Conservation (phyloP, 2,797 vertebrate genomes). For the Chrysocyon brachyurus region DNA sequence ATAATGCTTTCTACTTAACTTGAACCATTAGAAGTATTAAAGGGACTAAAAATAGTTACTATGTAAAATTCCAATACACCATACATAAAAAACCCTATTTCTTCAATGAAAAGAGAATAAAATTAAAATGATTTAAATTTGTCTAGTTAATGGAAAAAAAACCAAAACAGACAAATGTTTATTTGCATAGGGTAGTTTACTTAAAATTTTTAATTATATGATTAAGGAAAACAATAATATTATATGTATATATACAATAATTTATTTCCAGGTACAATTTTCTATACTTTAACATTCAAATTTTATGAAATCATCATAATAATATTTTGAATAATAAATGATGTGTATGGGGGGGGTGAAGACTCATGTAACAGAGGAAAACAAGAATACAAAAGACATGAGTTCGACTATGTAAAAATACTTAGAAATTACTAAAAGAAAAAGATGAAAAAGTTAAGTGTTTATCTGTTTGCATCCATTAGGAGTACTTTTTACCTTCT, state of each 20-base stretch:
- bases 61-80: background rate
- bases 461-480: background rate
- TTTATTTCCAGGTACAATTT: conserved; percentile 52
- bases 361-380: conserved; percentile 4
- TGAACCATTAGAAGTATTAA: conserved; percentile 14
- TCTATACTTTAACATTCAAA: background rate
- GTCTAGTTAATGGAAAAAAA: background rate
- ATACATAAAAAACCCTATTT: background rate
- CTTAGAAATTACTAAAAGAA: conserved; percentile 45
- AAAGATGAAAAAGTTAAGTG: background rate
- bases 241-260: background rate
- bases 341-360: background rate
- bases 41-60: background rate
- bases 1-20: background rate
- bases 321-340: conserved; percentile 21
- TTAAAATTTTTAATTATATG: conserved; percentile 37
- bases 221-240: background rate
- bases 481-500: conserved; percentile 2
- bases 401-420: conserved; percentile 33
- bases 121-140: background rate
- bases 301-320: conserved; percentile 64
- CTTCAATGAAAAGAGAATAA: conserved; percentile 40
- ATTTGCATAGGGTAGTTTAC: background rate
- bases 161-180: background rate
- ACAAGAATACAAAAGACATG: conserved; percentile 14